Conservation (phyloP, 2,113 vertebrate genomes). For the Vulpes vulpes region DNA sequence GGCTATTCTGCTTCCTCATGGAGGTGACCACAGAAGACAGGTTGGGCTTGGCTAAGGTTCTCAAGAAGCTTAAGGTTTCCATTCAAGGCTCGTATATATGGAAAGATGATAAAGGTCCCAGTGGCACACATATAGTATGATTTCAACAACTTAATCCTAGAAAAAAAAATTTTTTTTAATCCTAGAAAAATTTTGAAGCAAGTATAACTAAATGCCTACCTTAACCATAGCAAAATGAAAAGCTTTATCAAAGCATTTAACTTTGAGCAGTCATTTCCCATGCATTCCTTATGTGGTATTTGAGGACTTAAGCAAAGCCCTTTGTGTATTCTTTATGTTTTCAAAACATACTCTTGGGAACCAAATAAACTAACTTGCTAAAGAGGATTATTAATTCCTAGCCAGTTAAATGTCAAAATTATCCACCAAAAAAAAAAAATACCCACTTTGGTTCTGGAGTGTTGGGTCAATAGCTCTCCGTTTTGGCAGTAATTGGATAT, state of each 20-base stretch:
- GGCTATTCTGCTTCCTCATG: neutral
- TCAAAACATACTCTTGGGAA: conserved; percentile 33
- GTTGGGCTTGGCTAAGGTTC: neutral
- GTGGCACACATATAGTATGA: neutral
- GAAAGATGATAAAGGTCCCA: neutral
- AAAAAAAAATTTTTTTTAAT: neutral
- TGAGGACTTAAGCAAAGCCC: neutral
- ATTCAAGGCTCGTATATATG: neutral
- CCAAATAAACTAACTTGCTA: neutral
- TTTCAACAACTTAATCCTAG: neutral
- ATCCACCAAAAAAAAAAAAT: neutral
- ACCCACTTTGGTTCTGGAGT: neutral
- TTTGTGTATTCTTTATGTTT: neutral
- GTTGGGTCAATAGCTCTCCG: neutral
- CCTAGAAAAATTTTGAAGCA: neutral
- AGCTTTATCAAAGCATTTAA: neutral
- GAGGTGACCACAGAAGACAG: neutral
- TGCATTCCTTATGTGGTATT: neutral
- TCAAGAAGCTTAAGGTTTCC: neutral
- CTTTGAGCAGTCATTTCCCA: neutral
- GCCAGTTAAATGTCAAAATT: neutral
- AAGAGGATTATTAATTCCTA: neutral
- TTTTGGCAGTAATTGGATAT: neutral
- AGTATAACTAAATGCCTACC: neutral
- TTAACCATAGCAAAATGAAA: neutral